Evolutionary conservation across 2,797 vertebrate genomes (phyloP).

Genomic region (Euphonia xanthogaster): DNA sequence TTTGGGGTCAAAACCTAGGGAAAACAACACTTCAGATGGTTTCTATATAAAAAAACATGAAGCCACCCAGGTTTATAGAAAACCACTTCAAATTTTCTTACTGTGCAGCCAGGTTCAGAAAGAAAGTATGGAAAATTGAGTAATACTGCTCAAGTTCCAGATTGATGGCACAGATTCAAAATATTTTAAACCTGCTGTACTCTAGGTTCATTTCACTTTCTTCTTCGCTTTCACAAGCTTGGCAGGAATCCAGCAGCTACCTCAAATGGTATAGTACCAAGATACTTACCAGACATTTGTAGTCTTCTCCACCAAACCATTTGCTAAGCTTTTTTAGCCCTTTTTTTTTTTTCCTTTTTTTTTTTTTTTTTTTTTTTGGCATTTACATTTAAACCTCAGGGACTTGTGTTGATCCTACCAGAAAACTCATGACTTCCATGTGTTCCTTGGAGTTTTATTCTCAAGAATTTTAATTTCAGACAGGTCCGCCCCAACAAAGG

Average conservation of each 20-base stretch:
- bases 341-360: not conserved
- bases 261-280: constrained; percentile 26
- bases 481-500: not conserved
- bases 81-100: constrained; percentile 46
- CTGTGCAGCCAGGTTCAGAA: constrained; percentile 23
- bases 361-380: not conserved
- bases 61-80: constrained; percentile 50
- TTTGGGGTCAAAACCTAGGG: constrained; percentile 42
- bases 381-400: not conserved
- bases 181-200: constrained; percentile 38
- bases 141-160: constrained; percentile 33
- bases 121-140: constrained; percentile 56
- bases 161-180: constrained; percentile 37
- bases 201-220: constrained; percentile 35
- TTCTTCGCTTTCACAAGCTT: too few relatives aligned
- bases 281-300: not conserved
- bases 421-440: not conserved
- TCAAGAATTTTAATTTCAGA: not conserved
- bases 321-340: not conserved
- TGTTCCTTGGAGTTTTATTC: not conserved
- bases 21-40: constrained; percentile 38
- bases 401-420: not conserved
- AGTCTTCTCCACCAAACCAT: not conserved
- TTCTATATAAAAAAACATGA: constrained; percentile 14
- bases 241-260: constrained; percentile 25